Conservation (phyloP, 2,797 vertebrate genomes). For the Eulemur coronatus region DNA sequence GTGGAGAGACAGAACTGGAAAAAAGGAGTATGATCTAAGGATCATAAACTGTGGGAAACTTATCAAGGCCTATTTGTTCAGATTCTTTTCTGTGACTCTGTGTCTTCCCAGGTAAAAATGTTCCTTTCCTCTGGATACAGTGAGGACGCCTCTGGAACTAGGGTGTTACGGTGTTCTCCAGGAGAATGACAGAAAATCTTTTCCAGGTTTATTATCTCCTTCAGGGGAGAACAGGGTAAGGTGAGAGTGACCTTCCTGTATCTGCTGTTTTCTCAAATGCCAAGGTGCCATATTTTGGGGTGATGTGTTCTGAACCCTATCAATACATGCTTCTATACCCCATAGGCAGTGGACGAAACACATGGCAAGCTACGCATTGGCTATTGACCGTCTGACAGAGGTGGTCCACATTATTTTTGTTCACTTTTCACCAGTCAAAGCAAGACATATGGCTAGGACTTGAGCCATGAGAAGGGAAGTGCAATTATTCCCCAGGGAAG, state of each 20-base stretch:
- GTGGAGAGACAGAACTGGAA: background rate
- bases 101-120: background rate
- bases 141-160: background rate
- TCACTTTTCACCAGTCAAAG: background rate
- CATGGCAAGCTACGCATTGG: fast-evolving
- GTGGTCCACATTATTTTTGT: background rate
- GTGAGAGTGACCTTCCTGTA: background rate
- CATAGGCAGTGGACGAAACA: background rate
- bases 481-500: background rate
- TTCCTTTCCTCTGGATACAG: background rate
- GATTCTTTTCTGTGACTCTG: background rate
- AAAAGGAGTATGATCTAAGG: background rate
- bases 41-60: background rate
- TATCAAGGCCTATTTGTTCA: background rate
- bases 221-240: background rate
- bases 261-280: background rate
- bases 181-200: background rate
- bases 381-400: background rate
- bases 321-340: background rate
- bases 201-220: background rate
- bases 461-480: background rate
- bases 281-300: background rate
- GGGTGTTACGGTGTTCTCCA: background rate
- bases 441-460: background rate
- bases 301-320: background rate